phyloP scores from a whole-genome alignment of 2,797 vertebrate species.

The Peromyscus eremicus region DNA sequence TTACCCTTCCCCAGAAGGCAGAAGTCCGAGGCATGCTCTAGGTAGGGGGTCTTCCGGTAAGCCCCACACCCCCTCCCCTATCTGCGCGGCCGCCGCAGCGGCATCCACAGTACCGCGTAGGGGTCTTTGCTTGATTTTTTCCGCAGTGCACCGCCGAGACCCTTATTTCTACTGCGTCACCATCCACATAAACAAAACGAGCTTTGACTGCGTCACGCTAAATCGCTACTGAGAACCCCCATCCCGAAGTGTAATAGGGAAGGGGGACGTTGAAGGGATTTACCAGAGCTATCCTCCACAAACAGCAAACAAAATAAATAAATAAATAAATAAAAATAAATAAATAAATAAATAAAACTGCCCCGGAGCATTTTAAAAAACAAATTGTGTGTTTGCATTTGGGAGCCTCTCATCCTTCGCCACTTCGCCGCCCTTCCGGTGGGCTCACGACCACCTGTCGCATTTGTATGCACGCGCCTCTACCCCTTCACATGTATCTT shows the following conservation, averaged over 20 bases:
- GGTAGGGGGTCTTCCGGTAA: background rate
- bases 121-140: background rate
- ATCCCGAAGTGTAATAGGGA: background rate
- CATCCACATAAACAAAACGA: background rate
- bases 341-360: slow-evolving; percentile 18
- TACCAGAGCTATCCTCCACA: background rate
- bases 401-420: background rate
- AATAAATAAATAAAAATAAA: background rate
- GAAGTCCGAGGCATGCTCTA: background rate
- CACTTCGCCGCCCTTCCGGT: background rate
- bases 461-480: background rate
- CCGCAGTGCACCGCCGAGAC: background rate
- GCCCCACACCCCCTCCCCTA: background rate
- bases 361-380: slow-evolving; percentile 36
- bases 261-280: slow-evolving; percentile 13
- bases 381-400: background rate
- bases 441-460: slow-evolving; percentile 83
- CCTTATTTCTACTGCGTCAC: slow-evolving; percentile 49
- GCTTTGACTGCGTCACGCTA: background rate
- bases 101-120: background rate
- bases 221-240: background rate
- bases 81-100: background rate
- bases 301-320: background rate
- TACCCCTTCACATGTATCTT: background rate
- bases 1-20: background rate